phyloP scores from a whole-genome alignment of 2,113 vertebrate genomes.

The Cololabis saira region DNA sequence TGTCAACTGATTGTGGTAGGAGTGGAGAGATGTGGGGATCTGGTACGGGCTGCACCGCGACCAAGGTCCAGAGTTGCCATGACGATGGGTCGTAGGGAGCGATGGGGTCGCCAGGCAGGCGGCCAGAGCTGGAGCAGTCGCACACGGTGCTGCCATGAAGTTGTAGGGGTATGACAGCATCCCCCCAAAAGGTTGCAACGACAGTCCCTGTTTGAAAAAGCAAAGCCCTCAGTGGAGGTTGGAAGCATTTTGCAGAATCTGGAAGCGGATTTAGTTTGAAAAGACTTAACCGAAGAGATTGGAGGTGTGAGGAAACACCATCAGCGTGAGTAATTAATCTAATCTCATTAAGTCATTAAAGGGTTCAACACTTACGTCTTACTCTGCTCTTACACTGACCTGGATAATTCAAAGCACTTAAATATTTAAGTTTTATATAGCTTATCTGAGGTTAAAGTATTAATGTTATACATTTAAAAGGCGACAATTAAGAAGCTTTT shows the following conservation, averaged over 20 bases:
- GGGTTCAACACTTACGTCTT: neutral
- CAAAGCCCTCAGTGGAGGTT: neutral
- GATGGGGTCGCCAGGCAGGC: constrained; percentile 81
- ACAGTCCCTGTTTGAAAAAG: constrained; percentile 86
- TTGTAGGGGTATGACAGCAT: constrained; percentile 92
- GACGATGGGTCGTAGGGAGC: constrained; percentile 82
- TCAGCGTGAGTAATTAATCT: neutral
- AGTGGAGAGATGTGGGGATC: constrained; percentile 83
- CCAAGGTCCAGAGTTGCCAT: constrained; percentile 85
- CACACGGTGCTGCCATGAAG: constrained; percentile 87
- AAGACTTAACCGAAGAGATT: neutral
- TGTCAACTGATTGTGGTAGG: constrained; percentile 82
- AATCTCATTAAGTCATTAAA: neutral
- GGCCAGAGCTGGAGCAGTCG: constrained; percentile 83
- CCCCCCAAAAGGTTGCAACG: constrained; percentile 90
- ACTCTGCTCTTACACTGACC: neutral
- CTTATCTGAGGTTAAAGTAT: no score
- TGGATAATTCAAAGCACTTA: no score
- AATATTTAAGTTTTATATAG: no score
- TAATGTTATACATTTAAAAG: no score
- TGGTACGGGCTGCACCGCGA: constrained; percentile 93
- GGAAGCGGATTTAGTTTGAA: neutral
- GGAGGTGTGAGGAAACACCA: neutral
- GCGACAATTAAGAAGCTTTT: no score
- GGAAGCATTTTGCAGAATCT: neutral